Conservation (phyloP, 2,888 invertebrate genomes). For the Acanthosepion esculentum region DNA sequence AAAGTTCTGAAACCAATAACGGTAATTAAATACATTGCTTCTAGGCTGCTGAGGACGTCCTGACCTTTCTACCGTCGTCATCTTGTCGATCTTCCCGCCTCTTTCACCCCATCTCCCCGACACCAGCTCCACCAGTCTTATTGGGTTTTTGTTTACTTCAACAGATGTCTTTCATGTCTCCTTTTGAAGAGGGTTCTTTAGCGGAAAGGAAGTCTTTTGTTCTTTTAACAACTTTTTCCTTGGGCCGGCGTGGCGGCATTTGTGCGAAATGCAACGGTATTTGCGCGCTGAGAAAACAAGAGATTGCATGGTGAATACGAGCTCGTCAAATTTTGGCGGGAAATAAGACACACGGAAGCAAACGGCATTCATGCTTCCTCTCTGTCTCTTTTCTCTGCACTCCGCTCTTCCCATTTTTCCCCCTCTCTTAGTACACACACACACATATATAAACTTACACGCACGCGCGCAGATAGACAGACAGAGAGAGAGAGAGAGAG, state of each 20-base stretch:
- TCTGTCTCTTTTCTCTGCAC: too few species aligned
- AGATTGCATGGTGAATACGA: too few species aligned
- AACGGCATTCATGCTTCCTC: neutral
- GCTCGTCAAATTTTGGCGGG: too few species aligned
- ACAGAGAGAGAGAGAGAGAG: neutral
- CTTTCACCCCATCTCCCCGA: neutral
- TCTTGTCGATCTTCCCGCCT: neutral
- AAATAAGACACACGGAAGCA: too few species aligned
- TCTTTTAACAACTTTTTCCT: too few species aligned
- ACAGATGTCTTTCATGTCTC: neutral
- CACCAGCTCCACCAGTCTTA: neutral
- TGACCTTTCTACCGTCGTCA: neutral
- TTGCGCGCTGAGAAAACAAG: too few species aligned
- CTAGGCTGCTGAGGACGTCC: neutral
- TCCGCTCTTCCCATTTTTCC: neutral
- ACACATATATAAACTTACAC: too few species aligned
- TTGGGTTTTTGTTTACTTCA: neutral
- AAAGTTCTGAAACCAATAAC: neutral
- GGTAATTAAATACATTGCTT: neutral
- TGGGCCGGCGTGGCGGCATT: too few species aligned
- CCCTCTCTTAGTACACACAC: neutral
- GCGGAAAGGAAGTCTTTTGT: neutral
- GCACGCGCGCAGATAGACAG: neutral
- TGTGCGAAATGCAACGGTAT: too few species aligned
- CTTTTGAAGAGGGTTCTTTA: neutral